These are phyloP conservation scores for Charadrius vociferus DNA, from an alignment of 2,113 vertebrate species.

Conservation along the genomic window DNA sequence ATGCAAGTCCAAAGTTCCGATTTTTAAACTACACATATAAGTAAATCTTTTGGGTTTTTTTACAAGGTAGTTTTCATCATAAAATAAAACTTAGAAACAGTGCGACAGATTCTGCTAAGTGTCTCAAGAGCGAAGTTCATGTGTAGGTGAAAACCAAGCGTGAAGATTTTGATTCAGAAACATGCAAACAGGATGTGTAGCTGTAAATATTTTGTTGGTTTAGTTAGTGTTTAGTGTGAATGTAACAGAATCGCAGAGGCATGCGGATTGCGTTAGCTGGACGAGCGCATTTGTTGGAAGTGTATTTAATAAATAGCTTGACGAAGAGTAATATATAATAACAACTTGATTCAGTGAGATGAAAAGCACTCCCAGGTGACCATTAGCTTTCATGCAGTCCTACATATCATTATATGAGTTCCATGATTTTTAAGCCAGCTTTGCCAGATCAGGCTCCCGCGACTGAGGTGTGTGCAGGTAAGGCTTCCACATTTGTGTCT, in stretches of 20 bases:
- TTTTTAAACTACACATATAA: background rate
- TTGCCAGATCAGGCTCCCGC: background rate
- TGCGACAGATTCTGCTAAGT: background rate
- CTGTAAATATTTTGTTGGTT: background rate
- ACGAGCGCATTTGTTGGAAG: background rate
- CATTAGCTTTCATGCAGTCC: background rate
- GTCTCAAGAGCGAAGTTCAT: background rate
- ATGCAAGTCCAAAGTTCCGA: background rate
- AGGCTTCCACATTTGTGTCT: background rate
- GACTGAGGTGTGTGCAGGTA: background rate
- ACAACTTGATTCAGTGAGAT: background rate
- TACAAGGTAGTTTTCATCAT: background rate
- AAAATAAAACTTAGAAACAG: background rate
- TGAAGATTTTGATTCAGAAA: background rate
- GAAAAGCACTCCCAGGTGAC: constrained; percentile 8
- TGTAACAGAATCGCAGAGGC: background rate
- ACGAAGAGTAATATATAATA: background rate
- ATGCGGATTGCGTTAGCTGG: background rate
- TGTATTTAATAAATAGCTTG: background rate
- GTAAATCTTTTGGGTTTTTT: background rate
- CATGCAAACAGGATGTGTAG: background rate
- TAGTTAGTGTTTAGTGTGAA: background rate
- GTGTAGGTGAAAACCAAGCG: background rate
- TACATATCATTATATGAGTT: background rate
- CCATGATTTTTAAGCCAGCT: background rate